phyloP scores from a whole-genome alignment of 1,140 invertebrate species.

The Druon quercuslanigerum region DNA sequence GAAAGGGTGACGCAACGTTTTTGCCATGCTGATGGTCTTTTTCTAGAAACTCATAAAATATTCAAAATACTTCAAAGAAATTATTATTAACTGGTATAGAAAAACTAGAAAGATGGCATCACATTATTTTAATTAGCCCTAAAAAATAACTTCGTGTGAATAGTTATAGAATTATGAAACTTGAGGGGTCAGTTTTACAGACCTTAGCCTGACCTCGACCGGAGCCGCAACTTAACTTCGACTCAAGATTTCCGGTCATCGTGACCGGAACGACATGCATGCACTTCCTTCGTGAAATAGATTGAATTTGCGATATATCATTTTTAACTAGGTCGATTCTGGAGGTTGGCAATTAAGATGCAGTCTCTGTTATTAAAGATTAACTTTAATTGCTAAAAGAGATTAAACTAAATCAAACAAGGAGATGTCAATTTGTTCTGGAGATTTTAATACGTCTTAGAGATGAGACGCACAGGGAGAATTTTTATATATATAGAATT shows the following conservation, averaged over 20 bases:
- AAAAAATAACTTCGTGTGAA: background rate
- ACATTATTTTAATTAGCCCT: background rate
- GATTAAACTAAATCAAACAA: too few species aligned
- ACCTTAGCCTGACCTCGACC: constrained; percentile 25
- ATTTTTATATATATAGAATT: too few species aligned
- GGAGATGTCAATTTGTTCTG: too few species aligned
- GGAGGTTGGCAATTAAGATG: background rate
- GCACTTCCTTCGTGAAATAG: constrained; percentile 14
- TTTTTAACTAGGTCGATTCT: constrained; percentile 19
- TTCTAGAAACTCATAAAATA: too few species aligned
- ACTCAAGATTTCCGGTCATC: constrained; percentile 30
- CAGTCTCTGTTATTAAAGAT: background rate
- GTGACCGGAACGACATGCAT: constrained; percentile 24
- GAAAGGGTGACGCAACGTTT: too few species aligned
- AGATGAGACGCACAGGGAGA: too few species aligned
- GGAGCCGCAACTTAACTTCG: background rate
- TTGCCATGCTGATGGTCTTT: too few species aligned
- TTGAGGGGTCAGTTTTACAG: background rate
- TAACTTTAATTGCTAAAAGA: background rate
- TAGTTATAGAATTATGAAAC: background rate
- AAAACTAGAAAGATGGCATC: background rate
- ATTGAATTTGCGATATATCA: background rate
- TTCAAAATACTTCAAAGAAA: too few species aligned
- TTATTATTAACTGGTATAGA: background rate
- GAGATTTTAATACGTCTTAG: too few species aligned